Base-by-base conservation (phyloP, 2,113 vertebrate genomes). In the Crotalus horridus region DNA sequence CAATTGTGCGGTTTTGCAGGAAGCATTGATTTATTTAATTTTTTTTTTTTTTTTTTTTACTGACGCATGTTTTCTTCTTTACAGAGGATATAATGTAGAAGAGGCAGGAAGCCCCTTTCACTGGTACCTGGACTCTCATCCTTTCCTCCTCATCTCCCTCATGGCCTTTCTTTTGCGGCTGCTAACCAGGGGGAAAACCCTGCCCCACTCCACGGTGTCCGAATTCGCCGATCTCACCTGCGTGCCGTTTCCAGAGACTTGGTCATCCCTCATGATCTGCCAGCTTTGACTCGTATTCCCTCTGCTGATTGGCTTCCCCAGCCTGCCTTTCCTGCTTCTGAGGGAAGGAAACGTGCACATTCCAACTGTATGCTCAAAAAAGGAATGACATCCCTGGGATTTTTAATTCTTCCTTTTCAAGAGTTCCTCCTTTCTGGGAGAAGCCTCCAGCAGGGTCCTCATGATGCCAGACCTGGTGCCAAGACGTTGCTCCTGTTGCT, bases 61-160 rank as follows among this genome's bases (percentile, higher is more conserved):
- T 59, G 3, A 95, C 88, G 11, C 26, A 4, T 0, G 21, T 93
- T 94, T 93, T 87, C 92, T 95, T 95, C 89, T 96, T 95, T 0
- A 0, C 96, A 97, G 97, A 96, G 97, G 95, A 97, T 97, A 97
- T 97, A 97, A 96, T 88, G 95, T 94, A 20, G 54, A 96, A 23
- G 91, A 92, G 0, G 48, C 96, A 96, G 94, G 95, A 96, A 95
- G 95, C 92, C 92, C 94, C 92, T 94, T 92, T 95, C 92, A 3
- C 89, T 89, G 95, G 93, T 15, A 23, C 95, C 95, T 95, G 96
- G 95, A 94, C 94, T 59, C 85, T 96, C 69, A 89, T 95, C 74
- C 74, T 12, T 59, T 56, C 55, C 89, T 54, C 23, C 81, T 26
- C 56, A 26, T 85, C 46, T 94, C 92, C 89, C 92, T 89, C 92